phyloP scores from a whole-genome alignment of 2,888 invertebrate species.

The Agrilus biguttatus region DNA sequence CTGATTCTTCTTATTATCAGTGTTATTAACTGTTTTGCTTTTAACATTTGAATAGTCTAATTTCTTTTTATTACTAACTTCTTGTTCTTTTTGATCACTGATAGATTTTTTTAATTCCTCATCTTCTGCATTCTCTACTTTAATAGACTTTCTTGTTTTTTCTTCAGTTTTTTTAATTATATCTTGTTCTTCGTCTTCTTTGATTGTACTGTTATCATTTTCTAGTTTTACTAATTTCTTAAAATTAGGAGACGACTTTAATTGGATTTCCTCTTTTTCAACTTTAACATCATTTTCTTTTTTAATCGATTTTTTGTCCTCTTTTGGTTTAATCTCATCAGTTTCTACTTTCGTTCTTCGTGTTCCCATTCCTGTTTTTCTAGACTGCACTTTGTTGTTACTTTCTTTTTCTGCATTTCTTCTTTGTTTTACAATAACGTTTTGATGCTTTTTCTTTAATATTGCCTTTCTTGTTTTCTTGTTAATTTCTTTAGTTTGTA shows the following conservation, averaged over 20 bases:
- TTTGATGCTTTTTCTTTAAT: not conserved
- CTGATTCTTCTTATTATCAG: not conserved
- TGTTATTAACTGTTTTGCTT: not conserved
- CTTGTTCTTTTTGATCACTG: not conserved
- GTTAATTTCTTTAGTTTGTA: too few species aligned
- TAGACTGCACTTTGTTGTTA: too few species aligned
- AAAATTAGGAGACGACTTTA: not conserved
- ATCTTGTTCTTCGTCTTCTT: constrained; percentile 5
- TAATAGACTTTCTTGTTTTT: constrained; percentile 1
- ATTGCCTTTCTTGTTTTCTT: constrained; percentile 2
- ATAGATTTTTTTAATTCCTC: constrained; percentile 4
- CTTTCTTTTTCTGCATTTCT: too few species aligned
- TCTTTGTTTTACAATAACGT: not conserved
- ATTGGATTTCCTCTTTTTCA: not conserved
- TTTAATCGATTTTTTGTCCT: too few species aligned
- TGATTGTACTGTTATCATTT: constrained; percentile 12
- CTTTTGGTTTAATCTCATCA: constrained; percentile 8
- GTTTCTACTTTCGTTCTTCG: constrained; percentile 6
- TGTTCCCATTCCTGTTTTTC: too few species aligned
- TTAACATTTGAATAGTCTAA: not conserved
- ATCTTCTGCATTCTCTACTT: not conserved
- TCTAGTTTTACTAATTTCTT: constrained; percentile 13
- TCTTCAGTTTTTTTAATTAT: constrained; percentile 9
- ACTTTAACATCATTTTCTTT: not conserved
- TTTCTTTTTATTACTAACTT: not conserved